A percentile compares a stretch with the other conserved stretches of the same genome.
Evolutionary conservation across 2,888 invertebrate species (phyloP).

Genomic region (Drosophila histrio): DNA sequence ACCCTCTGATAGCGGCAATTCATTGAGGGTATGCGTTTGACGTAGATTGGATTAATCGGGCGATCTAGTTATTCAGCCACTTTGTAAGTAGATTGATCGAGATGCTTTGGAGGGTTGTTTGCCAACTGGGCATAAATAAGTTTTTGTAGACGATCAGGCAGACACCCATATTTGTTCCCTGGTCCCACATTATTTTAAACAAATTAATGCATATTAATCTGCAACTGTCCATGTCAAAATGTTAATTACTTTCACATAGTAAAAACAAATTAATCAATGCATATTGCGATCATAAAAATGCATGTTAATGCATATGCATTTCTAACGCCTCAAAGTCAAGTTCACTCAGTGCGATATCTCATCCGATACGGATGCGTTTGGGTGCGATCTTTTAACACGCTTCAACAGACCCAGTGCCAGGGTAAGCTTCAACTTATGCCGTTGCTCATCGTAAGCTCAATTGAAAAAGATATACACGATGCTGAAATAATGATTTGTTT

Average conservation of each 20-base stretch:
- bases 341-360: conserved; percentile 12
- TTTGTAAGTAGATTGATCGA: conserved; percentile 26
- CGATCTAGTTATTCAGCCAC: conserved; percentile 28
- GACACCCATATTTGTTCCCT: neutral
- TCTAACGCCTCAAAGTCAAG: conserved; percentile 21
- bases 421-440: conserved; percentile 13
- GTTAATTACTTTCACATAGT: conserved; percentile 57
- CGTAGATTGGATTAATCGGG: conserved; percentile 29
- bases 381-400: conserved; percentile 73
- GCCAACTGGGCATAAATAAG: conserved; percentile 7
- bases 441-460: conserved; percentile 47
- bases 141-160: neutral
- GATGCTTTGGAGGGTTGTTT: conserved; percentile 5
- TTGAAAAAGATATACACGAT: conserved; percentile 64
- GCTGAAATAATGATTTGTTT: conserved; percentile 78
- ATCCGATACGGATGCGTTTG: conserved; percentile 57
- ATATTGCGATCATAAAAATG: conserved; percentile 43
- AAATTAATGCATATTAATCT: conserved; percentile 59
- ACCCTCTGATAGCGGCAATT: neutral
- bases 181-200: conserved; percentile 7
- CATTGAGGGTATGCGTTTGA: conserved; percentile 23
- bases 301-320: conserved; percentile 31
- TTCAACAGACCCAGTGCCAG: conserved; percentile 34
- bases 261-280: conserved; percentile 47
- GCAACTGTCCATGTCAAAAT: conserved; percentile 54